Percentiles rank a stretch among this genome's conserved stretches.
These are phyloP conservation scores for Agrypnia vestita DNA, from an alignment of 1,140 invertebrate genomes.

Conservation along the genomic window DNA sequence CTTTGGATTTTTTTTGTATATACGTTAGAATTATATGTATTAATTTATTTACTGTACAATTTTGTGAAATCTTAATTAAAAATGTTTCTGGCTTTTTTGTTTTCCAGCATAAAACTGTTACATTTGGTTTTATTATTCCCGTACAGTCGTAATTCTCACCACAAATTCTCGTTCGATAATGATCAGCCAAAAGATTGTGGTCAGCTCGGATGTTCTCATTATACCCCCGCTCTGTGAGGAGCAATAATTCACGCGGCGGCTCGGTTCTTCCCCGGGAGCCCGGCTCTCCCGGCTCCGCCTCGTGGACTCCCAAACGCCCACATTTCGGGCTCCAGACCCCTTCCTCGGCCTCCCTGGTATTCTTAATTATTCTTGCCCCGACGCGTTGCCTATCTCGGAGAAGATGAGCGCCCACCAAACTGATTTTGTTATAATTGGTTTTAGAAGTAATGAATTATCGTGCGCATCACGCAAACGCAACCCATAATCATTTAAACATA, in stretches of 20 bases:
- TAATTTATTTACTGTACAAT: too few relatives aligned
- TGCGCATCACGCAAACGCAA: conserved; percentile 26
- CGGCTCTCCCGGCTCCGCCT: conserved; percentile 20
- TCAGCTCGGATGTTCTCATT: conserved; percentile 45
- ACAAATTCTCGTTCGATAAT: conserved; percentile 41
- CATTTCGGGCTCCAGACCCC: conserved; percentile 37
- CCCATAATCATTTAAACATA: conserved; percentile 58
- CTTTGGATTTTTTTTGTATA: too few relatives aligned
- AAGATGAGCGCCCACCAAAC: conserved; percentile 51
- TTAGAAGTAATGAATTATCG: conserved; percentile 59
- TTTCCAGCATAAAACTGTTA: not conserved
- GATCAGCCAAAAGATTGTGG: conserved; percentile 48
- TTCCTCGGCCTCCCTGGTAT: conserved; percentile 51
- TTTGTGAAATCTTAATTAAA: too few relatives aligned
- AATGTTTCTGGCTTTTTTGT: not conserved
- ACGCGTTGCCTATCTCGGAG: conserved; percentile 43
- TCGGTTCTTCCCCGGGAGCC: conserved; percentile 38
- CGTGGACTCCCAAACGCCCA: conserved; percentile 49
- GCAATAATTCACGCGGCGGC: conserved; percentile 43
- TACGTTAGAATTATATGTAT: too few relatives aligned
- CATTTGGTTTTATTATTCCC: not conserved
- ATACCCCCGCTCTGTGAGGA: conserved; percentile 20
- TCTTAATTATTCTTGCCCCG: conserved; percentile 56
- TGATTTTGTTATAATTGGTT: conserved; percentile 60
- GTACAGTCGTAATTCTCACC: conserved; percentile 27